Percentiles rank a stretch among this genome's conserved stretches.
Evolutionary conservation across 2,888 invertebrate species (phyloP).

Genomic region (Dione juno): DNA sequence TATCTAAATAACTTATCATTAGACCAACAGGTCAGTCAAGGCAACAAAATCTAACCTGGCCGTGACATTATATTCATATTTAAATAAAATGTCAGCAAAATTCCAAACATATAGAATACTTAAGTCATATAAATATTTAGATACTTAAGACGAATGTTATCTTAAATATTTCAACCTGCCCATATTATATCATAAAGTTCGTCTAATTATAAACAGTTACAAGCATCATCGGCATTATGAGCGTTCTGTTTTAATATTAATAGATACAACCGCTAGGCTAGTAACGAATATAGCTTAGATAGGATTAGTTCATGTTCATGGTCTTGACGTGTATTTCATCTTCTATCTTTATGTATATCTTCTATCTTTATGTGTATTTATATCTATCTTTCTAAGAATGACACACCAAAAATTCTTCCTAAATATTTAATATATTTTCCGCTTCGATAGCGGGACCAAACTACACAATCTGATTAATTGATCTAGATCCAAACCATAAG

Average conservation of each 20-base stretch:
- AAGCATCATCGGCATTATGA: conserved; percentile 33
- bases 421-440: no score
- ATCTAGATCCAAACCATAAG: no score
- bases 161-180: conserved; percentile 33
- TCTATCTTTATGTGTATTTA: conserved; percentile 14
- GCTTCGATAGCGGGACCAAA: no score
- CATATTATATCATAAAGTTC: conserved; percentile 32
- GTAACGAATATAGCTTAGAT: conserved; percentile 27
- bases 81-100: conserved; percentile 18
- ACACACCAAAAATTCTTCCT: no score
- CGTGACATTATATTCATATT: conserved; percentile 7
- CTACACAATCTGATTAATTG: no score
- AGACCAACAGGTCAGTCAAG: background rate
- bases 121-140: conserved; percentile 10
- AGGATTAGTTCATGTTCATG: conserved; percentile 29
- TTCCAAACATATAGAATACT: background rate
- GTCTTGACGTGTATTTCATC: conserved; percentile 8
- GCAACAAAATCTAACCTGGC: conserved; percentile 7
- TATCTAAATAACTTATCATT: no score
- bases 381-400: background rate
- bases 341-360: no score
- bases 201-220: conserved; percentile 38
- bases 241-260: conserved; percentile 34
- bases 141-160: conserved; percentile 23
- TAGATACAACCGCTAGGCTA: conserved; percentile 29